A percentile compares a stretch with the other conserved stretches of the same genome.
phyloP scores from a whole-genome alignment of 2,113 vertebrate species.

The Heterochromis multidens region DNA sequence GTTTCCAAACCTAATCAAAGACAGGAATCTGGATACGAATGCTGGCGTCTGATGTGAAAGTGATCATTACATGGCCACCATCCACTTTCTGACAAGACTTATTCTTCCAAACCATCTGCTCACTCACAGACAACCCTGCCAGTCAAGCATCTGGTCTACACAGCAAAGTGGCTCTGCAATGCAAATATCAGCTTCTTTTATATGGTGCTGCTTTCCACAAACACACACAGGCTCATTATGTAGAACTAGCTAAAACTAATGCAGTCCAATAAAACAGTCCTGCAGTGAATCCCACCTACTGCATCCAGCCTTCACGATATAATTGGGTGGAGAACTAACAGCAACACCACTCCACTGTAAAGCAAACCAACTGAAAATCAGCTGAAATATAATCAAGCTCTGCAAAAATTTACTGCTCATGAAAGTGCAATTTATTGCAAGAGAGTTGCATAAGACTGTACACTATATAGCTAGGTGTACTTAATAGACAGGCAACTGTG shows the following conservation, averaged over 20 bases:
- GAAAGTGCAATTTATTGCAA: not conserved
- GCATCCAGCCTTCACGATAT: not conserved
- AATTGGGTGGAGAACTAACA: not conserved
- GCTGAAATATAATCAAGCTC: not conserved
- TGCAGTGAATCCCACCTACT: not conserved
- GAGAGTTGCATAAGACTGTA: not conserved
- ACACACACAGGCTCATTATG: not conserved
- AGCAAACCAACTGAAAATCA: not conserved
- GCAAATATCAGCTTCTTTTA: not conserved
- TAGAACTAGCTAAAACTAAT: not conserved
- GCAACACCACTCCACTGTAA: not conserved
- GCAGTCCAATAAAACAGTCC: not conserved
- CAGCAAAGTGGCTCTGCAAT: not conserved
- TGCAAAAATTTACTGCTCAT: not conserved
- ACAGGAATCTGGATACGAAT: not conserved
- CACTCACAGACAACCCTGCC: conserved; percentile 19
- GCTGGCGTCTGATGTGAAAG: not conserved
- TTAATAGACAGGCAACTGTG: not conserved
- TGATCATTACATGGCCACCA: not conserved
- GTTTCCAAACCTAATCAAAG: not conserved
- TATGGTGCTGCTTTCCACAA: not conserved
- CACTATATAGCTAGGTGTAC: not conserved
- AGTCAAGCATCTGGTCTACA: conserved; percentile 8
- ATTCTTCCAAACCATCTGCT: conserved; percentile 19
- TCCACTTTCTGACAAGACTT: not conserved